Percentiles rank a stretch among this genome's conserved stretches.
phyloP scores from a whole-genome alignment of 2,797 vertebrate genomes.

The Intellagama lesueurii region DNA sequence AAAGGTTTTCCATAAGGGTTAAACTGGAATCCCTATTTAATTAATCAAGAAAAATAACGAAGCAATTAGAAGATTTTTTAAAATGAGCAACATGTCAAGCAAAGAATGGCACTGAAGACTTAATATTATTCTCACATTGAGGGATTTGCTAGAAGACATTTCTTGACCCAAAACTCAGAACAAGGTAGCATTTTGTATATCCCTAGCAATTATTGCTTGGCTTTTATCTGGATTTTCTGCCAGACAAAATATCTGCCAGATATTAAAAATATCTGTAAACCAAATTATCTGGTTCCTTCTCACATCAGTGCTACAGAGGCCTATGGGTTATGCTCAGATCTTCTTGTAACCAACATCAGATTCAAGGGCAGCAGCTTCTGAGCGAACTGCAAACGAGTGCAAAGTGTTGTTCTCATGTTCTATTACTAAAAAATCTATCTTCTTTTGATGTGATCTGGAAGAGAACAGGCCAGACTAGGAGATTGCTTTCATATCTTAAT shows the following conservation, averaged over 20 bases:
- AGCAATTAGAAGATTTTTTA: not conserved
- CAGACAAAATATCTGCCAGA: too few relatives aligned
- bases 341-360: not conserved
- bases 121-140: not conserved
- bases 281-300: not conserved
- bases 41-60: too few relatives aligned
- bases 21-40: not conserved
- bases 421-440: not conserved
- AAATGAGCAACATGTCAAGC: not conserved
- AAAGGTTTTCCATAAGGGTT: not conserved
- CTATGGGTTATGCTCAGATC: not conserved
- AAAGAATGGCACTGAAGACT: too few relatives aligned
- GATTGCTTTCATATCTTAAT: constrained; percentile 14
- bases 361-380: not conserved
- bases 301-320: not conserved
- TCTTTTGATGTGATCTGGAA: constrained; percentile 16
- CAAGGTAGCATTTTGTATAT: not conserved
- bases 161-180: not conserved
- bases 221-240: not conserved
- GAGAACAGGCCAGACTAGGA: constrained; percentile 8
- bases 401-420: not conserved
- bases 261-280: not conserved
- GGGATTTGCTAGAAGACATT: not conserved
- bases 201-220: not conserved
- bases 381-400: not conserved